phyloP scores from a whole-genome alignment of 2,888 invertebrate species.

The Andrena bicolor region DNA sequence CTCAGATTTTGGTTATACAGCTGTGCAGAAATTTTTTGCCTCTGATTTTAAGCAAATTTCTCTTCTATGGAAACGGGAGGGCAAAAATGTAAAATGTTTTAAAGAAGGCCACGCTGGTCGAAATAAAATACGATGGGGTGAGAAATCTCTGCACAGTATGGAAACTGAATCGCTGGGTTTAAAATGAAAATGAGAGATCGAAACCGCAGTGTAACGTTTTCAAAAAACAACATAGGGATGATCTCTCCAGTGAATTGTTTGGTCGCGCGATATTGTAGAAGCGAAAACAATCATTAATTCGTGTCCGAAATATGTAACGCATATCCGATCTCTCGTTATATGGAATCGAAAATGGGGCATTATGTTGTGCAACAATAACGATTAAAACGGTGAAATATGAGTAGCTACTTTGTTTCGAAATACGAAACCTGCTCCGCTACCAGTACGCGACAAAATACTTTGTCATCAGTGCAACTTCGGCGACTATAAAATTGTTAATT shows the following conservation, averaged over 20 bases:
- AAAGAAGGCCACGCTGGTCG: background rate
- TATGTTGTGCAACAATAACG: background rate
- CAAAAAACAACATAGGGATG: background rate
- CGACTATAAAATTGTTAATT: constrained; percentile 38
- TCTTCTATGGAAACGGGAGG: background rate
- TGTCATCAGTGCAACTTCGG: background rate
- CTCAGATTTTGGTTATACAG: too few relatives aligned
- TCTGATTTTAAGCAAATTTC: background rate
- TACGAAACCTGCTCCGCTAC: constrained; percentile 25
- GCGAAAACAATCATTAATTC: constrained; percentile 10
- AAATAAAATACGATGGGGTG: background rate
- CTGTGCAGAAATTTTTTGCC: background rate
- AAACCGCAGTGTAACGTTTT: background rate
- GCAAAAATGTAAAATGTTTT: background rate
- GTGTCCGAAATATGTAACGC: background rate
- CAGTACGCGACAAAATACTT: constrained; percentile 4
- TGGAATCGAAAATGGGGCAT: background rate
- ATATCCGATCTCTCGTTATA: background rate
- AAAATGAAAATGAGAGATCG: background rate
- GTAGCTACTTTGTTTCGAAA: background rate
- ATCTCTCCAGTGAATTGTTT: too few relatives aligned
- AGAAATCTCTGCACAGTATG: background rate
- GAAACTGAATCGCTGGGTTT: background rate
- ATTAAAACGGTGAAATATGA: background rate
- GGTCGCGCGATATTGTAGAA: too few relatives aligned